Conservation (phyloP, 2,113 vertebrate genomes). For the Ictalurus furcatus region DNA sequence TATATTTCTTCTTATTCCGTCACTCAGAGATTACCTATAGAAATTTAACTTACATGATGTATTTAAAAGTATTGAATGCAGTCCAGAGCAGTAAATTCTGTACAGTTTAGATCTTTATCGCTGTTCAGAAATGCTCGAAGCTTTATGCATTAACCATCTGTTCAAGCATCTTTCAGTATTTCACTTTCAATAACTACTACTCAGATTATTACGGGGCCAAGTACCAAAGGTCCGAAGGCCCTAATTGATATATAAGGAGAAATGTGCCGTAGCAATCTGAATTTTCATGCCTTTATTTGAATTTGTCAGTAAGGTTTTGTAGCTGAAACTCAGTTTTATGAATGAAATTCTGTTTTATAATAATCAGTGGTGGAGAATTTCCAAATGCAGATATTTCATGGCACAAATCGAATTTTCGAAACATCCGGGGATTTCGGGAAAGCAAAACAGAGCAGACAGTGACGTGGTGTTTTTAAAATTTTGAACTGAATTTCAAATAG, state of each 20-base stretch:
- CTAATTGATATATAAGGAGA: background rate
- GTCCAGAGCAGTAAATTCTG: background rate
- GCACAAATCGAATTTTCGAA: background rate
- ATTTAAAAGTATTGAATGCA: background rate
- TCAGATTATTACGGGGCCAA: background rate
- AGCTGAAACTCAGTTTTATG: background rate
- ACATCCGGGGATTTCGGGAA: background rate
- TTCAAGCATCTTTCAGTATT: background rate
- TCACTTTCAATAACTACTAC: background rate
- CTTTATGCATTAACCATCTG: background rate
- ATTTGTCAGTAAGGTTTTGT: background rate
- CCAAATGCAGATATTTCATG: background rate
- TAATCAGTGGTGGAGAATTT: background rate
- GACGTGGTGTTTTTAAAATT: background rate
- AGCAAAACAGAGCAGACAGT: background rate
- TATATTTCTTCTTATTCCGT: background rate
- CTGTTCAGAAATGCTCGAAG: background rate
- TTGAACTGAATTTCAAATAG: too few relatives aligned
- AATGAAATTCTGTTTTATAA: background rate
- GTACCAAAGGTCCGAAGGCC: background rate
- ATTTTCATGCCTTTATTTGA: background rate
- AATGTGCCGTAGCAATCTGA: background rate
- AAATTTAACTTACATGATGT: background rate
- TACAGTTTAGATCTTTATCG: background rate
- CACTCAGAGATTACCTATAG: background rate